Evolutionary conservation across 2,113 vertebrate genomes (phyloP).

Genomic region (Engystomops pustulosus): DNA sequence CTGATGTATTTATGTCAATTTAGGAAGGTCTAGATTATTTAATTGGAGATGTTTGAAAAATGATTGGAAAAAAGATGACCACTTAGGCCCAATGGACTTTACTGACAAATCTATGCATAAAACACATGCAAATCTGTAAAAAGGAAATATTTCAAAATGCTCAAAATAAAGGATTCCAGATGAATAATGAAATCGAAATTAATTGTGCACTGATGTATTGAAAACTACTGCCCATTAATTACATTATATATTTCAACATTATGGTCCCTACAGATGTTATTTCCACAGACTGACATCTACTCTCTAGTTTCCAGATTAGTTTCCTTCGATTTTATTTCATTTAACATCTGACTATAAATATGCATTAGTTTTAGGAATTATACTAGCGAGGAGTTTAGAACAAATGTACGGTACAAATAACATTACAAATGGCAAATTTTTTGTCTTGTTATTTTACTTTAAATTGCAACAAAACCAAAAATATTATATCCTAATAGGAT

Average conservation of each 20-base stretch:
- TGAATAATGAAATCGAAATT: slow-evolving; percentile 20
- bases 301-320: slow-evolving; percentile 28
- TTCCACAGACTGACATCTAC: slow-evolving; percentile 17
- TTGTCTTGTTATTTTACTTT: background rate
- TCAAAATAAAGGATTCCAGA: background rate
- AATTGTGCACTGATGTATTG: slow-evolving; percentile 33
- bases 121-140: background rate
- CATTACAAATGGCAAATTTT: background rate
- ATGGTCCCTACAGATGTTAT: slow-evolving; percentile 45
- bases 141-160: background rate
- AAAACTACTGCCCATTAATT: slow-evolving; percentile 34
- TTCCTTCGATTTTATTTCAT: slow-evolving; percentile 21
- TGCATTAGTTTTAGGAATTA: slow-evolving; percentile 29
- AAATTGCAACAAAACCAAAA: too few relatives aligned
- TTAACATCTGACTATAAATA: slow-evolving; percentile 52
- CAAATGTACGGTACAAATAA: slow-evolving; percentile 6
- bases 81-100: background rate
- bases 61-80: too few relatives aligned
- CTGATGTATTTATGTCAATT: background rate
- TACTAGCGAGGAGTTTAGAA: background rate
- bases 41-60: background rate
- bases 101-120: background rate
- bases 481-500: too few relatives aligned
- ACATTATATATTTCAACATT: slow-evolving; percentile 46
- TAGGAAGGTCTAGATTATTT: background rate